Conservation (phyloP, 2,113 vertebrate genomes). For the Fregetta grallaria region DNA sequence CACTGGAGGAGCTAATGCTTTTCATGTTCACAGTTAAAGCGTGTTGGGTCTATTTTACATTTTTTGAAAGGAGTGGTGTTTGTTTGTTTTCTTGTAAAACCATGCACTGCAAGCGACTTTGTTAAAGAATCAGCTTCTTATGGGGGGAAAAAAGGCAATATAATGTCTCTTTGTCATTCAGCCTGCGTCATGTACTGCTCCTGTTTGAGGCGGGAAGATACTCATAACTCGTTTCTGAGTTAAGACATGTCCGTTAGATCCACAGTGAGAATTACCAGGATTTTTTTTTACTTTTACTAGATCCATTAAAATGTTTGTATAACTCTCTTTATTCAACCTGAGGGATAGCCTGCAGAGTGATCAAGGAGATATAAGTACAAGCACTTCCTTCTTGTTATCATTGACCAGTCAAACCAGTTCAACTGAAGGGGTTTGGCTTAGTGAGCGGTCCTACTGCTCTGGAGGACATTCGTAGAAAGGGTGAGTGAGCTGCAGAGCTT, state of each 20-base stretch:
- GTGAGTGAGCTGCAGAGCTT: background rate
- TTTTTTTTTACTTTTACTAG: background rate
- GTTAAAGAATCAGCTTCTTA: background rate
- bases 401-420: constrained; percentile 39
- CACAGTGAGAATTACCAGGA: background rate
- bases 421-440: background rate
- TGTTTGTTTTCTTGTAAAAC: background rate
- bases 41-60: background rate
- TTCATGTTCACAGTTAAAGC: background rate
- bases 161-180: background rate
- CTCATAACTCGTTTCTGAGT: background rate
- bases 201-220: background rate
- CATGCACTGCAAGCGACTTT: background rate
- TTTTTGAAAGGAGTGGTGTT: background rate
- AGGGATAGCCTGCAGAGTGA: background rate
- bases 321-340: background rate
- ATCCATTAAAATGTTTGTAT: background rate
- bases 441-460: background rate
- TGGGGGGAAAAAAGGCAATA: background rate
- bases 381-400: background rate
- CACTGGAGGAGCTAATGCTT: background rate
- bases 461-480: background rate
- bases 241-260: background rate
- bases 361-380: background rate
- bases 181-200: background rate